Evolutionary conservation across 2,888 invertebrate genomes (phyloP), one percentile per base, ranked within the genome.

Genomic region (Pyralis farinalis): DNA sequence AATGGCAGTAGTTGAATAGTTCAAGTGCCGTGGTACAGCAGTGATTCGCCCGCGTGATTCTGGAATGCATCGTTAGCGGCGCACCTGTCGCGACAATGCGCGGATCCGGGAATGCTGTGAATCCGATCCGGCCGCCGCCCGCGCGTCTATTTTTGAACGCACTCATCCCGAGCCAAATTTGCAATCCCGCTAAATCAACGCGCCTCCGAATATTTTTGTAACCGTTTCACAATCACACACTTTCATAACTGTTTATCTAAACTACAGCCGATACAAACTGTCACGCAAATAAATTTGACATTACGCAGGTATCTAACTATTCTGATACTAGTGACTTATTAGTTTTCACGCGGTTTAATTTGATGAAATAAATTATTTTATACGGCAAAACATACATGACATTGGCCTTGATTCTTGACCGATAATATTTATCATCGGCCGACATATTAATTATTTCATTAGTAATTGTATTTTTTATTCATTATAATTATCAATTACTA

Each of bases 161-260:
- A 56, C 77, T 64, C 80, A 69, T 68, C 78, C 63, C 85, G 85
- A 71, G 86, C 88, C 87, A 87, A 88, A 86, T 86, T 86, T 85
- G 87, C 87, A 75, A 86, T 79, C 77, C 77, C 78, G 78, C 80
- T 78, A 83, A 85, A 78, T 81, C 77, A 79, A 82, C 79, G 74
- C 77, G 80, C 72, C 75, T 72, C 67, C 65, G 70, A 60, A 71
- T 87, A 86, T 87, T 86, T 86, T 82, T 69, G 82, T 82, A 79
- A 69, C 69, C 52, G 75, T 86, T 87, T 86, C 87, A 79, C 76
- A 87, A 87, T 76, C 72, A 46, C 55, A 53, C 50, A 51, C 51
- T 49, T 74, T 68, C 61, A 57, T 51, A 55, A 60, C 44, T 37
- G 46, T 47, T 53, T 47, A 57, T 49, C 42, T 42, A 46, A 51